Percentiles rank a stretch among this genome's conserved stretches.
Evolutionary conservation across 2,113 vertebrate genomes (phyloP).

Genomic region (Corydoras maculifer): DNA sequence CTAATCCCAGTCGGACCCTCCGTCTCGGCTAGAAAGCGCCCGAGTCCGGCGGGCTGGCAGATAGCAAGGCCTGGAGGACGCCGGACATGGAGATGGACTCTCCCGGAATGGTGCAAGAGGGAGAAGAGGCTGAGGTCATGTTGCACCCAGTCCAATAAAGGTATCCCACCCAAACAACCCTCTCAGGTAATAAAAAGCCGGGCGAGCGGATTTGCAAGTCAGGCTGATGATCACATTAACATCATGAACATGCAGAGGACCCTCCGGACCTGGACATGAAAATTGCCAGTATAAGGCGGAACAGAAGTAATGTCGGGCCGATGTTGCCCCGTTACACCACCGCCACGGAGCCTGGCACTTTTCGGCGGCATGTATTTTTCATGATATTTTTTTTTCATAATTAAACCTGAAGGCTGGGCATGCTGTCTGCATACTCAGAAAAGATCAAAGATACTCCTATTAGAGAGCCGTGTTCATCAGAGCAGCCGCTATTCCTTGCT

Average conservation of each 20-base stretch:
- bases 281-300: constrained; percentile 13
- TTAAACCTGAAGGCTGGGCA: constrained; percentile 61
- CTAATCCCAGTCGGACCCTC: constrained; percentile 31
- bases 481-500: constrained; percentile 51
- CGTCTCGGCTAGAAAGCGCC: constrained; percentile 10
- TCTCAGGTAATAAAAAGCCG: constrained; percentile 67
- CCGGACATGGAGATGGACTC: constrained; percentile 40
- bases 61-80: constrained; percentile 34
- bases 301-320: constrained; percentile 28
- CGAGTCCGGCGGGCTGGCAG: background rate
- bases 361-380: constrained; percentile 65
- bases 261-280: constrained; percentile 13
- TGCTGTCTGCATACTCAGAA: constrained; percentile 50
- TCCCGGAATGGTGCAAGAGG: constrained; percentile 64
- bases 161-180: constrained; percentile 65
- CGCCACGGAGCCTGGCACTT: constrained; percentile 61
- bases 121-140: constrained; percentile 48
- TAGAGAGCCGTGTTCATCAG: constrained; percentile 61
- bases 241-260: constrained; percentile 49
- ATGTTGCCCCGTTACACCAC: constrained; percentile 10
- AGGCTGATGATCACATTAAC: constrained; percentile 69
- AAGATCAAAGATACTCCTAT: constrained; percentile 65
- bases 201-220: constrained; percentile 66
- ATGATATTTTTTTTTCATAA: constrained; percentile 62
- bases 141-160: constrained; percentile 67